These are phyloP conservation scores for Megastigmus dorsalis DNA, from an alignment of 2,888 invertebrate genomes.

Conservation along the genomic window DNA sequence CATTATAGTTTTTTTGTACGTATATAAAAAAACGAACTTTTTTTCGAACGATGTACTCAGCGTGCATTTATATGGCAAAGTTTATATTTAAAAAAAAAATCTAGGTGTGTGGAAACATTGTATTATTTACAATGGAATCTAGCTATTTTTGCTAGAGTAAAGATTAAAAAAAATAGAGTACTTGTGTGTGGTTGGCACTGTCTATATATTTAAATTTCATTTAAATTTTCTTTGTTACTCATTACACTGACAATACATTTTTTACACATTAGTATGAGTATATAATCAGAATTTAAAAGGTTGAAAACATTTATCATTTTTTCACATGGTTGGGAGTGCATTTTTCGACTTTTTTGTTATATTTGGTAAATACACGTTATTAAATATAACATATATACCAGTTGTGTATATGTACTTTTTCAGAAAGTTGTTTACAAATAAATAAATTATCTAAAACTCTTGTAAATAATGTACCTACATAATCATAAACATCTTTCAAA, in stretches of 20 bases:
- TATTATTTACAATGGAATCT: slow-evolving; percentile 13
- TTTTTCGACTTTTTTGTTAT: slow-evolving; percentile 33
- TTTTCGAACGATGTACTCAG: slow-evolving; percentile 24
- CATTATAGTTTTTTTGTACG: slow-evolving; percentile 28
- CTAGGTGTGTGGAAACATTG: slow-evolving; percentile 40
- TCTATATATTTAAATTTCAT: slow-evolving; percentile 41
- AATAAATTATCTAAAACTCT: slow-evolving; percentile 56
- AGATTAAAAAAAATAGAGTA: slow-evolving; percentile 9
- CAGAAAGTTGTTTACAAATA: slow-evolving; percentile 54
- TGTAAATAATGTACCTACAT: slow-evolving; percentile 46
- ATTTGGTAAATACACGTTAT: slow-evolving; percentile 33
- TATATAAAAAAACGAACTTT: neutral
- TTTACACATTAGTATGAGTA: slow-evolving; percentile 35
- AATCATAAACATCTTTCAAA: slow-evolving; percentile 48
- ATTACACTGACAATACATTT: slow-evolving; percentile 45
- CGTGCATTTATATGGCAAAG: slow-evolving; percentile 40
- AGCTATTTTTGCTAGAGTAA: slow-evolving; percentile 26
- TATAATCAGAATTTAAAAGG: slow-evolving; percentile 44
- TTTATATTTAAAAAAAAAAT: slow-evolving; percentile 44
- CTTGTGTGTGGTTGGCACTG: slow-evolving; percentile 18
- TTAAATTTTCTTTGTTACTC: slow-evolving; percentile 29
- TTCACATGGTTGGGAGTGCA: slow-evolving; percentile 2
- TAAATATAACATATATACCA: slow-evolving; percentile 45
- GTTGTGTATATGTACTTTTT: slow-evolving; percentile 49
- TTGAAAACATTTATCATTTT: slow-evolving; percentile 34